phyloP scores from a whole-genome alignment of 2,113 vertebrate genomes.

The Lophura nycthemera region DNA sequence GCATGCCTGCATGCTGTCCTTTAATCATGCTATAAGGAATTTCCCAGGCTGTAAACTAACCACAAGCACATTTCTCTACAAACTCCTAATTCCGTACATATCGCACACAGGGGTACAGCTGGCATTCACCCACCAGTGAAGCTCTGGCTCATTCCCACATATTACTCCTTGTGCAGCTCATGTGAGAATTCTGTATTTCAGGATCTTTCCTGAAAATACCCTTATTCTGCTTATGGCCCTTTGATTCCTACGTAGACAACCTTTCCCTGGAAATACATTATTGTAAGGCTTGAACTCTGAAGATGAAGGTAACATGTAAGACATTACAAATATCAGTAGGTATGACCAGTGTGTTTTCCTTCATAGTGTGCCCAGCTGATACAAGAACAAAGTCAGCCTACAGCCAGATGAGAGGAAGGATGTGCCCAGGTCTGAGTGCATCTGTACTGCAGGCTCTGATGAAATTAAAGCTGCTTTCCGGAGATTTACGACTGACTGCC shows the following conservation, averaged over 20 bases:
- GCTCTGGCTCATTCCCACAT: not conserved
- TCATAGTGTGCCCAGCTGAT: rapidly evolving
- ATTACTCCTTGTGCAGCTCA: not conserved
- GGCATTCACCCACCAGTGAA: not conserved
- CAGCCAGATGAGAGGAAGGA: not conserved
- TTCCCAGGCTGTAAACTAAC: conserved; percentile 2
- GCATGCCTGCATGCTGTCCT: conserved; percentile 5
- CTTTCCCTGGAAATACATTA: not conserved
- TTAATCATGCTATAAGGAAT: conserved; percentile 44
- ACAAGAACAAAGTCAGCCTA: rapidly evolving
- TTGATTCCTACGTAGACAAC: not conserved
- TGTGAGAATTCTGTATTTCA: rapidly evolving
- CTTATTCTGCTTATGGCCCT: not conserved
- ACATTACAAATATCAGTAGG: not conserved
- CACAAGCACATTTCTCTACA: not conserved
- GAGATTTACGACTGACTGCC: too few species aligned
- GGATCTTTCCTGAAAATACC: not conserved
- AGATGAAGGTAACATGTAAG: rapidly evolving
- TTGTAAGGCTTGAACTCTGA: not conserved
- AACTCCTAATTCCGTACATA: not conserved
- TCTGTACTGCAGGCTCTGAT: not conserved
- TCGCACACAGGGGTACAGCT: rapidly evolving
- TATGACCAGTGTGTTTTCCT: not conserved
- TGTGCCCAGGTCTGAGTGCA: not conserved
- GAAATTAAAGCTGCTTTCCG: not conserved